A percentile compares a stretch with the other conserved stretches of the same genome.
phyloP scores from a whole-genome alignment of 2,113 vertebrate species.

The Paralichthys olivaceus region DNA sequence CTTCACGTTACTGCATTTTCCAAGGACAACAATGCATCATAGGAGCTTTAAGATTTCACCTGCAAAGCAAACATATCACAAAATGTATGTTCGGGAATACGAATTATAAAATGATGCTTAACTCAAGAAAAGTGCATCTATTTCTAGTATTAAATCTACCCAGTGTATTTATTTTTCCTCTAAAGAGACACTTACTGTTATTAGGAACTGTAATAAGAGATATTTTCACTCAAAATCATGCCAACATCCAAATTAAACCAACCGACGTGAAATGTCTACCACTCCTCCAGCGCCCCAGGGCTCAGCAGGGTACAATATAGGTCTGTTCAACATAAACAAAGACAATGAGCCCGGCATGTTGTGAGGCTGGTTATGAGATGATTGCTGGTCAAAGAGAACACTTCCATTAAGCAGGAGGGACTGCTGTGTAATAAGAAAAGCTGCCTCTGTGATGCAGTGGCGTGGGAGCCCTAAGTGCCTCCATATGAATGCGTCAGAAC shows the following conservation, averaged over 20 bases:
- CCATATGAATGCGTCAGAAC: slow-evolving; percentile 83
- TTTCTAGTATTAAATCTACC: slow-evolving; percentile 17
- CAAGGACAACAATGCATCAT: background rate
- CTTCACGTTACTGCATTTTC: background rate
- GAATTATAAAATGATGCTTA: background rate
- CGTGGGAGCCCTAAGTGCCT: slow-evolving; percentile 78
- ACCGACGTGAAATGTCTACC: slow-evolving; percentile 50
- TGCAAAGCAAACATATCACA: background rate
- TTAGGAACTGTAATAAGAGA: slow-evolving; percentile 51
- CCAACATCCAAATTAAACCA: slow-evolving; percentile 60
- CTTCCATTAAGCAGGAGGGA: slow-evolving; percentile 77
- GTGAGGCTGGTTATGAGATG: slow-evolving; percentile 67
- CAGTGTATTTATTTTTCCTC: slow-evolving; percentile 1
- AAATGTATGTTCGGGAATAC: background rate
- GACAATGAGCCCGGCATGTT: slow-evolving; percentile 65
- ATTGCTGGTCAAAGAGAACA: slow-evolving; percentile 76
- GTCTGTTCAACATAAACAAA: slow-evolving; percentile 64
- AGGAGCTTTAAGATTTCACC: background rate
- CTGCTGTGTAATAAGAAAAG: slow-evolving; percentile 75
- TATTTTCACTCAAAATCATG: slow-evolving; percentile 37
- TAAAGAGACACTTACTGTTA: slow-evolving; percentile 53
- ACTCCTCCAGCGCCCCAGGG: slow-evolving; percentile 48
- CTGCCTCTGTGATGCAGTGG: slow-evolving; percentile 73
- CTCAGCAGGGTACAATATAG: slow-evolving; percentile 10
- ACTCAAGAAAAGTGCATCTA: background rate